These are phyloP conservation scores for Micronycteris hirsuta DNA, from an alignment of 2,113 vertebrate genomes.

Conservation along the genomic window DNA sequence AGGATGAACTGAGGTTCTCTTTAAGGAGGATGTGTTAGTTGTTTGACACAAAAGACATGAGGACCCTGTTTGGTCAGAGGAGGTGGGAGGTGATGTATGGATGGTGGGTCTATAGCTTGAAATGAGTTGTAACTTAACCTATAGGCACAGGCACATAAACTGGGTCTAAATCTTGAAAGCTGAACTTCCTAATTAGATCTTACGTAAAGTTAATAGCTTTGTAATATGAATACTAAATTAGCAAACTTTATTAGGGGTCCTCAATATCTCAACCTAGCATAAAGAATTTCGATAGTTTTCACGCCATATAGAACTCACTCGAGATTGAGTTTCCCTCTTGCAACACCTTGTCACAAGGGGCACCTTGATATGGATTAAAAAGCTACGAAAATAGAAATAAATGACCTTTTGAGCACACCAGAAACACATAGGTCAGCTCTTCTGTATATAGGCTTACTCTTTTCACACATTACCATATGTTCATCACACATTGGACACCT, in stretches of 20 bases:
- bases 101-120: not conserved
- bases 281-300: not conserved
- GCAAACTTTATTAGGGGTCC: not conserved
- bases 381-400: constrained; percentile 17
- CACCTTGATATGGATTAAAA: constrained; percentile 49
- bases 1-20: not conserved
- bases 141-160: not conserved
- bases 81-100: not conserved
- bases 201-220: not conserved
- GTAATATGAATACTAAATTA: not conserved
- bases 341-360: not conserved
- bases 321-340: not conserved
- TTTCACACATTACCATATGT: constrained; percentile 74
- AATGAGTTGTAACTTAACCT: not conserved
- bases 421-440: constrained; percentile 50
- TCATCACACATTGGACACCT: constrained; percentile 53
- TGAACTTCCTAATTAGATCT: not conserved
- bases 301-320: not conserved
- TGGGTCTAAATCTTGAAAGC: not conserved
- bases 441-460: constrained; percentile 36
- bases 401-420: constrained; percentile 53
- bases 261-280: not conserved
- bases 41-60: not conserved
- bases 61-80: not conserved
- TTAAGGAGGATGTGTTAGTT: not conserved